These are phyloP conservation scores for Ailurus styani DNA, from an alignment of 2,113 vertebrate species.

Conservation along the genomic window DNA sequence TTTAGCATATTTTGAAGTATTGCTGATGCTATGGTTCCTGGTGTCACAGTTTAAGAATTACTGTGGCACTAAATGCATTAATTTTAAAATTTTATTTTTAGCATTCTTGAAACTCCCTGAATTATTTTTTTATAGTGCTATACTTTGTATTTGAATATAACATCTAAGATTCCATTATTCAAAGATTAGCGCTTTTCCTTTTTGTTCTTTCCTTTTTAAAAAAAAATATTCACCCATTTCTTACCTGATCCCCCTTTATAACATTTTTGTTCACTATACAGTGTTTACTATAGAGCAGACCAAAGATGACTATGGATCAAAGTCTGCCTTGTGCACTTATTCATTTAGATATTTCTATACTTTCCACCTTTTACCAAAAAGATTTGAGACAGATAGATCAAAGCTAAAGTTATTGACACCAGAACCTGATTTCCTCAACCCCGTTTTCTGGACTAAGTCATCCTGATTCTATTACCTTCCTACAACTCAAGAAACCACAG, in stretches of 20 bases:
- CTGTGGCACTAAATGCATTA: not conserved
- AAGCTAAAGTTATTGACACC: not conserved
- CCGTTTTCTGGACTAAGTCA: not conserved
- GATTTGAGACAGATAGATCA: not conserved
- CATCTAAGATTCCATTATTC: not conserved
- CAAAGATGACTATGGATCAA: not conserved
- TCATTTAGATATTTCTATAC: not conserved
- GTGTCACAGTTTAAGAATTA: not conserved
- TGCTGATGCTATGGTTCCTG: fast-evolving
- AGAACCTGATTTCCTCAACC: not conserved
- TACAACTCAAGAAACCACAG: not conserved
- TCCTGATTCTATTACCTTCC: not conserved
- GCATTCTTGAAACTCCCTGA: not conserved
- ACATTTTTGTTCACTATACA: not conserved
- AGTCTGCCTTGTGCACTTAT: not conserved
- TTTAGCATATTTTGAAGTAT: not conserved
- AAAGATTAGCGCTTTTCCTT: not conserved
- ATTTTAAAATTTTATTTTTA: not conserved
- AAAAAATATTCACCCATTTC: not conserved
- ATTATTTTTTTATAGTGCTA: not conserved
- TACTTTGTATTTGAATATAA: not conserved
- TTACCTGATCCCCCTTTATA: not conserved
- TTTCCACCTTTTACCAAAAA: not conserved
- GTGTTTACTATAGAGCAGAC: not conserved
- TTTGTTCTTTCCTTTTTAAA: not conserved